Evolutionary conservation across 2,888 invertebrate genomes (phyloP).

Genomic region (Hybos culiciformis): DNA sequence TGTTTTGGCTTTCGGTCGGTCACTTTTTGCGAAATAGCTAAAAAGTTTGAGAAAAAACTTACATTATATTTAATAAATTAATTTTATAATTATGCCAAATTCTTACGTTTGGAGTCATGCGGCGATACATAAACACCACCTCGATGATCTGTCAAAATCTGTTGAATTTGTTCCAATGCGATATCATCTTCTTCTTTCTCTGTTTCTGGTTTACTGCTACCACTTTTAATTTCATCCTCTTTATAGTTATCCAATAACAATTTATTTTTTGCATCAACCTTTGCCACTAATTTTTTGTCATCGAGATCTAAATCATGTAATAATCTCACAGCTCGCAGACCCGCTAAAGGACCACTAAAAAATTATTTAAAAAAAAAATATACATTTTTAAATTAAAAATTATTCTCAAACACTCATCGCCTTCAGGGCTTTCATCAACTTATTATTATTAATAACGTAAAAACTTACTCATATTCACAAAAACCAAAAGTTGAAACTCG

Average conservation of each 20-base stretch:
- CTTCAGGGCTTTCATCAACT: no score
- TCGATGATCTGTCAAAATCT: background rate
- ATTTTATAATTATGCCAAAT: background rate
- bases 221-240: conserved; percentile 50
- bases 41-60: conserved; percentile 10
- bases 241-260: conserved; percentile 86
- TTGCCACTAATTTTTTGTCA: conserved; percentile 86
- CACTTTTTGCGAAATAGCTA: conserved; percentile 2
- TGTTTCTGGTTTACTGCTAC: conserved; percentile 40
- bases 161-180: conserved; percentile 38
- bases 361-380: background rate
- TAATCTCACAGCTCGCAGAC: conserved; percentile 81
- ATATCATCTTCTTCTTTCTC: conserved; percentile 47
- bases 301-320: conserved; percentile 87
- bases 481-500: conserved; percentile 96
- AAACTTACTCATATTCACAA: conserved; percentile 72
- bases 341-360: conserved; percentile 72
- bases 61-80: conserved; percentile 4
- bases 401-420: background rate
- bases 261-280: conserved; percentile 96
- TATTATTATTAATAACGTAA: background rate
- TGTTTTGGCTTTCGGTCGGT: background rate
- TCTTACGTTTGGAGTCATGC: background rate
- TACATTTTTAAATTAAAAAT: background rate
- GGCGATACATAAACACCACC: background rate